A percentile compares a stretch with the other conserved stretches of the same genome.
These are phyloP conservation scores for Acheta domesticus DNA, from an alignment of 2,888 invertebrate genomes.

Conservation along the genomic window DNA sequence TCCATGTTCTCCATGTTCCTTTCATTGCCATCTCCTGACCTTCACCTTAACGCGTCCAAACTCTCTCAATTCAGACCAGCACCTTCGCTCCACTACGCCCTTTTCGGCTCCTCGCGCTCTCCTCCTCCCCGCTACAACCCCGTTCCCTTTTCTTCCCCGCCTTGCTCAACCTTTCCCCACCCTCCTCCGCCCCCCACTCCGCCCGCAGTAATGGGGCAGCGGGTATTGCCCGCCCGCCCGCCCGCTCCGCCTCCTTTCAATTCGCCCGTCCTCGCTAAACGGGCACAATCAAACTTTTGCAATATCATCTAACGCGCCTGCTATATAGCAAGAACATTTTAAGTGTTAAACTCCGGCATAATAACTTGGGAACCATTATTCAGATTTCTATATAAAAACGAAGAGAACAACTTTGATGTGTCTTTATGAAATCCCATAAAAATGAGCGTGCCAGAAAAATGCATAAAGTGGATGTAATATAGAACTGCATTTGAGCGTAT, in stretches of 20 bases:
- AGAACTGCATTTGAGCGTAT: conserved; percentile 18
- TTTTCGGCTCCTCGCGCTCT: not conserved
- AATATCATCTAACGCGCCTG: conserved; percentile 18
- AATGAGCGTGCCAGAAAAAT: conserved; percentile 8
- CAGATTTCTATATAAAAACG: conserved; percentile 18
- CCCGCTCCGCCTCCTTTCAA: conserved; percentile 18
- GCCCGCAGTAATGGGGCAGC: conserved; percentile 1
- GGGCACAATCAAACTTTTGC: conserved; percentile 18
- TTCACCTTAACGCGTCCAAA: too few species aligned
- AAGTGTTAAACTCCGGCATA: conserved; percentile 18
- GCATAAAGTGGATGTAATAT: conserved; percentile 18
- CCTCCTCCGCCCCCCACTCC: not conserved
- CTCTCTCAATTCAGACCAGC: too few species aligned
- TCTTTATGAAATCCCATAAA: conserved; percentile 18
- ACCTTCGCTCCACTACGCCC: too few species aligned
- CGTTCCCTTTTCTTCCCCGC: not conserved
- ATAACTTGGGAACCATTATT: conserved; percentile 18
- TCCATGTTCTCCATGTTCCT: too few species aligned
- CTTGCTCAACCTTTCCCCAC: not conserved
- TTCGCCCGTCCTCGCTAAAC: conserved; percentile 9
- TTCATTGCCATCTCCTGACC: too few species aligned
- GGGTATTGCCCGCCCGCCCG: not conserved
- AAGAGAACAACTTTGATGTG: conserved; percentile 18
- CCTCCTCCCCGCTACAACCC: not conserved
- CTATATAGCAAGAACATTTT: conserved; percentile 18